Percentiles rank a stretch among this genome's conserved stretches.
Evolutionary conservation across 2,113 vertebrate genomes (phyloP).

Genomic region (Tragulus kanchil): DNA sequence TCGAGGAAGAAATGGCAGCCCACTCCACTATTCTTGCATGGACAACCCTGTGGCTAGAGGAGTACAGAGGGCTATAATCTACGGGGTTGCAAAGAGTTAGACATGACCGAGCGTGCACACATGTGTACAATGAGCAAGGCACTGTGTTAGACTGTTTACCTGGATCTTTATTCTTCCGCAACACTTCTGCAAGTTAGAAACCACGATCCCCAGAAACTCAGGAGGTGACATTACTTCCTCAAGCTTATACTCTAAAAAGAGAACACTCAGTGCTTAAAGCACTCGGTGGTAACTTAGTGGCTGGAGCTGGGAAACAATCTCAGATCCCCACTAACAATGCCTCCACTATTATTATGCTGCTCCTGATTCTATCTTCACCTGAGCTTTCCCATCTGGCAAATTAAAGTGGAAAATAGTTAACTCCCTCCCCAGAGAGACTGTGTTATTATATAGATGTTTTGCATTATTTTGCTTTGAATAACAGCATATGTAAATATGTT

Average conservation of each 20-base stretch:
- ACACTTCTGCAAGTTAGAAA: not conserved
- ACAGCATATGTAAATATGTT: slow-evolving; percentile 73
- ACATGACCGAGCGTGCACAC: not conserved
- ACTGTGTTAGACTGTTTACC: not conserved
- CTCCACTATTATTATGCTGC: not conserved
- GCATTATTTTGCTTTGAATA: slow-evolving; percentile 75
- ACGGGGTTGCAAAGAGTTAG: not conserved
- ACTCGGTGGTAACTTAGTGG: not conserved
- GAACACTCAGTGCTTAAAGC: not conserved
- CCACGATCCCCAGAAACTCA: not conserved
- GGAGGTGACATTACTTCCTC: not conserved
- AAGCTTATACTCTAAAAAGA: not conserved
- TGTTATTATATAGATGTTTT: slow-evolving; percentile 68
- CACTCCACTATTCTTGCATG: not conserved
- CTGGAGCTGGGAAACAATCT: not conserved
- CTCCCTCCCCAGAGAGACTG: slow-evolving; percentile 60
- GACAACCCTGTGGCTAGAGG: not conserved
- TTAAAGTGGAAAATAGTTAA: slow-evolving; percentile 65
- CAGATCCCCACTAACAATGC: not conserved
- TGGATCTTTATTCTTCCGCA: not conserved
- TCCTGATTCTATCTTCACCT: slow-evolving; percentile 68
- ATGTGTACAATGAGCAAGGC: not conserved
- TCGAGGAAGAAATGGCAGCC: not conserved
- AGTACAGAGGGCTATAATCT: not conserved
- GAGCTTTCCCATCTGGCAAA: slow-evolving; percentile 74